Percentiles rank a stretch among this genome's conserved stretches.
Evolutionary conservation across 2,888 invertebrate species (phyloP).

Genomic region (Synanthedon vespiformis): DNA sequence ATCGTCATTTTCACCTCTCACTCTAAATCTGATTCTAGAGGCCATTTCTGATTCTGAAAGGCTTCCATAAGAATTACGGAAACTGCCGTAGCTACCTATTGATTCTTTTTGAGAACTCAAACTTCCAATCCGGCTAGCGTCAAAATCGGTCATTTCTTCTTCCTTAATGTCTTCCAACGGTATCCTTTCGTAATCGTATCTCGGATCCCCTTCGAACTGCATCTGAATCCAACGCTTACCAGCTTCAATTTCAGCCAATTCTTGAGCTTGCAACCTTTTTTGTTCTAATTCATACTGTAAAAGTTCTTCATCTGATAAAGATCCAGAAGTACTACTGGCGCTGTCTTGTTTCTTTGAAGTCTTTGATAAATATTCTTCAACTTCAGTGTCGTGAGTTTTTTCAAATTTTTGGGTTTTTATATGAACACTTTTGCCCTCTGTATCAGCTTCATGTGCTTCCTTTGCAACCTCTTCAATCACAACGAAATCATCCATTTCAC

Average conservation of each 20-base stretch:
- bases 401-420: conserved; percentile 69
- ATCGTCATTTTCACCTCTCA: conserved; percentile 90
- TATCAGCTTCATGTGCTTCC: conserved; percentile 85
- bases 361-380: conserved; percentile 77
- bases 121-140: conserved; percentile 82
- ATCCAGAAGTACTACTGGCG: conserved; percentile 69
- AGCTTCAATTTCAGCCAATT: conserved; percentile 73
- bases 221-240: conserved; percentile 92
- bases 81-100: conserved; percentile 83
- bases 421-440: conserved; percentile 84
- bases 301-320: conserved; percentile 72
- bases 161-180: conserved; percentile 93
- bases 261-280: conserved; percentile 58
- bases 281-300: conserved; percentile 79
- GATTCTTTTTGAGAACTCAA: conserved; percentile 82
- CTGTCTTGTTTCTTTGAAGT: conserved; percentile 75
- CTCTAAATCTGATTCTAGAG: conserved; percentile 85
- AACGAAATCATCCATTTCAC: conserved; percentile 88
- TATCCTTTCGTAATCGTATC: conserved; percentile 84
- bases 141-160: conserved; percentile 90
- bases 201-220: conserved; percentile 83
- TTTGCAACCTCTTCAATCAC: conserved; percentile 90
- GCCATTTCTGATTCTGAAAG: conserved; percentile 92
- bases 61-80: conserved; percentile 90
- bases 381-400: conserved; percentile 76